Conservation (phyloP, 2,888 invertebrate genomes). For the Metallyticus violacea region DNA sequence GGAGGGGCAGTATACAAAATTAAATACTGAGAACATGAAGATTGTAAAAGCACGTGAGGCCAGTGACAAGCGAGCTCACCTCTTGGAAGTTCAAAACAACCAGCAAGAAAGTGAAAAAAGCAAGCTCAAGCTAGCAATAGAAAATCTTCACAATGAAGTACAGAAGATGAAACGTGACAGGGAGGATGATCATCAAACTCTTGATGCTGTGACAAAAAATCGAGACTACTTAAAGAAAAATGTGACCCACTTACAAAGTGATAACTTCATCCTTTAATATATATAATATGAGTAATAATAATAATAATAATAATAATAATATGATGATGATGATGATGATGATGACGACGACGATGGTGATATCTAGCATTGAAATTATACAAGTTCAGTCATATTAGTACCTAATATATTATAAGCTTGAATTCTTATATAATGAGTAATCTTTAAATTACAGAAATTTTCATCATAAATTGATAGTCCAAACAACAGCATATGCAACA, state of each 20-base stretch:
- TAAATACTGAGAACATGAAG: neutral
- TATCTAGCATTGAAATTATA: too few species aligned
- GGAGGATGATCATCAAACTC: constrained; percentile 63
- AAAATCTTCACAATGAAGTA: constrained; percentile 43
- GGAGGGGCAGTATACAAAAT: neutral
- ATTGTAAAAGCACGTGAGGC: neutral
- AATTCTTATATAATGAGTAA: too few species aligned
- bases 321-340: too few species aligned
- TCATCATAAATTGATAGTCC: too few species aligned
- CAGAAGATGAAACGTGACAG: constrained; percentile 61
- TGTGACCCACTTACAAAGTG: neutral
- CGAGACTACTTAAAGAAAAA: neutral
- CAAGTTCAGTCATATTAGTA: too few species aligned
- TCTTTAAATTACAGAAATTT: too few species aligned
- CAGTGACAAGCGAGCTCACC: neutral
- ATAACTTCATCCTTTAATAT: too few species aligned
- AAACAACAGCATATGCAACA: too few species aligned
- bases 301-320: too few species aligned
- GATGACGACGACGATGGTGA: too few species aligned
- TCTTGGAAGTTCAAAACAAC: constrained; percentile 9
- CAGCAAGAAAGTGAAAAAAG: constrained; percentile 57
- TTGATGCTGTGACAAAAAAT: constrained; percentile 53
- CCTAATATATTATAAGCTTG: too few species aligned
- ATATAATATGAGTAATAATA: too few species aligned
- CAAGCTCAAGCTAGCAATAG: constrained; percentile 60